Base-by-base conservation (phyloP, 2,113 vertebrate species). In the Saiga tatarica region DNA sequence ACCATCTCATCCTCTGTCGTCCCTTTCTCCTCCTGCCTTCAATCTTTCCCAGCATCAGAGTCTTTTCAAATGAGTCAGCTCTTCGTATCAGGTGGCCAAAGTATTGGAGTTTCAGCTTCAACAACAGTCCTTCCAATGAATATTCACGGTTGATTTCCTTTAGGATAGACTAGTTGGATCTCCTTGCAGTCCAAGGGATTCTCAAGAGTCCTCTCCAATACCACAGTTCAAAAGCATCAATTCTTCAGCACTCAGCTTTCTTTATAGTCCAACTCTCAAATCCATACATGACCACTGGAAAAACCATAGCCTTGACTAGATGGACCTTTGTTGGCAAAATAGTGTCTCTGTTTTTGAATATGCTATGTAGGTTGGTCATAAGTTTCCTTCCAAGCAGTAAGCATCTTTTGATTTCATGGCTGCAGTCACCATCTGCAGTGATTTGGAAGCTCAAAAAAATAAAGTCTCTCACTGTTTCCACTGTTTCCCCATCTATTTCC, bases 221-320 rank as follows among this genome's bases (percentile, higher is more conserved):
- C 64, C 33, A 67, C 33, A 36, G 33, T 67, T 67, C 64, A 67
- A 67, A 67, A n/a, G 2, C 33, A 67, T n/a, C 33, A 67, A 10
- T 67, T 67, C 8, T n/a, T n/a, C 0, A 0, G 4, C 0, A 1
- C 16, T 36, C 33, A 67, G 62, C 64, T n/a, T 67, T 36, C 64
- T n/a, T n/a, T n/a, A 67, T n/a, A 19, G 33, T 36, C 16, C 33
- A 67, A 67, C 64, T 67, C 64, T 67, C 4, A 67, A 8, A 67
- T 36, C 33, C 64, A 67, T 36, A 67, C 17, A 36, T 0, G 8
- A 36, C 64, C n/a, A 21, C 30, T 67, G 64, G 64, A 67, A n/a
- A 67, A 67, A 5, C 8, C 33, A 67, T 21, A 67, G 8, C 64
- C 64, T 67, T 67, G 33, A 67, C 33, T 36, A 67, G 64, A 36